Base-by-base conservation (phyloP, 2,113 vertebrate species). In the Alexandromys fortis region DNA sequence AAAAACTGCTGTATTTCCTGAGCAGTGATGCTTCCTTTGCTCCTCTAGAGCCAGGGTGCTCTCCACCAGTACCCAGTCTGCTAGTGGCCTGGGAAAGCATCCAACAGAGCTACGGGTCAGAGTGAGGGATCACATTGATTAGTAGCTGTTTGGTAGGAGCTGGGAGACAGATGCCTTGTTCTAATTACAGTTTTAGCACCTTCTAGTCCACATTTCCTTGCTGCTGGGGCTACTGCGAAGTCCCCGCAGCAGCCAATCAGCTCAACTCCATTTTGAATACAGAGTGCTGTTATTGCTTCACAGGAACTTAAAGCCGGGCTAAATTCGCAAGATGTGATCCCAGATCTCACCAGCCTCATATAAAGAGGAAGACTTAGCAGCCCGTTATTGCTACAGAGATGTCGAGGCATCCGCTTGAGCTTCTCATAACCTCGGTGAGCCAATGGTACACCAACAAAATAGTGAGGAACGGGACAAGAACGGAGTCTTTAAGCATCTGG, bases 141-240 rank as follows among this genome's bases (percentile, higher is more conserved):
- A 97, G 94, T 87, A 91, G 86, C 92, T 94, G n/a, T 89, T 95
- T 95, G 78, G 45, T 89, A 94, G 82, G 94, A 96, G 68, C 89
- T 86, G 42, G 86, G 96, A 93, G 95, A 95, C 95, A 97, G 97
- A 96, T 96, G 95, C 94, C 91, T 92, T 92, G 89, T 96, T 97
- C 97, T 97, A 97, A 97, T 97, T 97, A 95, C 96, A 97, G 97
- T 96, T 92, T 95, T 95, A 94, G 94, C 95, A 96, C 96, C 95
- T 97, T 96, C 94, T 67, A 94, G 70, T 94, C 88, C 91, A 96
- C 94, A 97, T 89, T 96, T 94, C 91, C 89, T 92, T 95, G 97
- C 90, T 95, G 68, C 94, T 55, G 33, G 87, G 96, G 94, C 90
- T 95, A 94, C 96, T 94, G 89, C 47, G 91, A 96, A 97, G 92